Evolutionary conservation across 2,888 invertebrate genomes (phyloP).

Genomic region (Synergus japonicus): DNA sequence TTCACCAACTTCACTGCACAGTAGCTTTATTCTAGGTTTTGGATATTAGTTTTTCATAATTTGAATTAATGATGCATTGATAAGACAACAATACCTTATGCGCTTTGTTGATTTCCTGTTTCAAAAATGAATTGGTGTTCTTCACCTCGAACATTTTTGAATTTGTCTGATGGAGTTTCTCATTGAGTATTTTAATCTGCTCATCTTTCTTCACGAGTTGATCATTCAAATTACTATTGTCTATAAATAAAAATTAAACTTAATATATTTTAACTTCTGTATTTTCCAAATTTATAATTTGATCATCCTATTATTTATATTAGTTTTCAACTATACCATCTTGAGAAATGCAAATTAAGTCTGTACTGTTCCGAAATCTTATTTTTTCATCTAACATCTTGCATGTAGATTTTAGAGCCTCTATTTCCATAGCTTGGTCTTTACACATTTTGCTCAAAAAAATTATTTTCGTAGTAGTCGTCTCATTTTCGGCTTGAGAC

Average conservation of each 20-base stretch:
- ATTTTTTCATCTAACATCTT: neutral
- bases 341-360: neutral
- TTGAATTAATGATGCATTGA: neutral
- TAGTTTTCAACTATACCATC: neutral
- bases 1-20: conserved; percentile 88
- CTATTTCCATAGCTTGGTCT: neutral
- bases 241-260: conserved; percentile 4
- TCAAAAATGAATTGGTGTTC: conserved; percentile 84
- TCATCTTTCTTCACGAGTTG: conserved; percentile 76
- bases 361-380: neutral
- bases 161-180: conserved; percentile 80
- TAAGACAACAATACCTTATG: conserved; percentile 79
- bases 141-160: conserved; percentile 85
- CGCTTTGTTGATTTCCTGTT: conserved; percentile 85
- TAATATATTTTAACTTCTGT: neutral
- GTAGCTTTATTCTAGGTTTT: conserved; percentile 73
- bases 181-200: conserved; percentile 81
- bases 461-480: conserved; percentile 78
- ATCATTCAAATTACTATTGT: neutral
- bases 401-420: neutral
- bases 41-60: neutral
- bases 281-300: neutral
- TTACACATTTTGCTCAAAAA: conserved; percentile 75
- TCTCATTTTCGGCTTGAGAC: conserved; percentile 77
- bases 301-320: neutral